Percentiles rank a stretch among this genome's conserved stretches.
These are phyloP conservation scores for Chaetogeoica ovagalla DNA, from an alignment of 2,888 invertebrate species.

Conservation along the genomic window DNA sequence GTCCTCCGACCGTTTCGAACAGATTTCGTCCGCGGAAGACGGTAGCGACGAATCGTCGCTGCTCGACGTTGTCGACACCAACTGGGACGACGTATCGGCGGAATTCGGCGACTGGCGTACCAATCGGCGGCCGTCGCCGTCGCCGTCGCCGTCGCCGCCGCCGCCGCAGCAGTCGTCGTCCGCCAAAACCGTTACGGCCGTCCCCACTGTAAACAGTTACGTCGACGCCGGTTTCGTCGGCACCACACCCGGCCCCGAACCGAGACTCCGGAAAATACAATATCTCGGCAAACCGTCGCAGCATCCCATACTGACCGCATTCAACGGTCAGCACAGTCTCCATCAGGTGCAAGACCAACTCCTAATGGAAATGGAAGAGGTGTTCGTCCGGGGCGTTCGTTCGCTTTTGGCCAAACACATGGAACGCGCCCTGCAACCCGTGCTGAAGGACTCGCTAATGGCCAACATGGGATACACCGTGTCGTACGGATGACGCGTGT, in stretches of 20 bases:
- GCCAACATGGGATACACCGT: slow-evolving; percentile 84
- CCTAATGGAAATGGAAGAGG: slow-evolving; percentile 74
- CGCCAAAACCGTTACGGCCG: not conserved
- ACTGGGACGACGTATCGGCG: not conserved
- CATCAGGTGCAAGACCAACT: slow-evolving; percentile 29
- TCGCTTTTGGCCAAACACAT: slow-evolving; percentile 77
- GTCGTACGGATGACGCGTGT: slow-evolving; percentile 70
- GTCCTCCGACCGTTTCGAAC: slow-evolving; percentile 45
- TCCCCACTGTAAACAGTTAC: not conserved
- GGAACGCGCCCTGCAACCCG: slow-evolving; percentile 81
- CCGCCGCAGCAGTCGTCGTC: not conserved
- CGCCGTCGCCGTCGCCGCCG: not conserved
- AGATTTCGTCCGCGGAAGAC: slow-evolving; percentile 38
- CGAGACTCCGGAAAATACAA: slow-evolving; percentile 26
- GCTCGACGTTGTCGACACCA: slow-evolving; percentile 5
- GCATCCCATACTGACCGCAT: not conserved
- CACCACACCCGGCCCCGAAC: slow-evolving; percentile 14
- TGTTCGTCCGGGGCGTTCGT: slow-evolving; percentile 80
- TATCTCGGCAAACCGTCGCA: slow-evolving; percentile 18
- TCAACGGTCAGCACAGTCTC: not conserved
- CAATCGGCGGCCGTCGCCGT: not conserved
- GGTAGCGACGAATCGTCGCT: slow-evolving; percentile 31
- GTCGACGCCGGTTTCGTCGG: slow-evolving; percentile 26
- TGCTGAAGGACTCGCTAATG: slow-evolving; percentile 84
- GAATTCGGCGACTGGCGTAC: not conserved